phyloP scores from a whole-genome alignment of 1,140 invertebrate genomes.

The Armadillidium nasatum region DNA sequence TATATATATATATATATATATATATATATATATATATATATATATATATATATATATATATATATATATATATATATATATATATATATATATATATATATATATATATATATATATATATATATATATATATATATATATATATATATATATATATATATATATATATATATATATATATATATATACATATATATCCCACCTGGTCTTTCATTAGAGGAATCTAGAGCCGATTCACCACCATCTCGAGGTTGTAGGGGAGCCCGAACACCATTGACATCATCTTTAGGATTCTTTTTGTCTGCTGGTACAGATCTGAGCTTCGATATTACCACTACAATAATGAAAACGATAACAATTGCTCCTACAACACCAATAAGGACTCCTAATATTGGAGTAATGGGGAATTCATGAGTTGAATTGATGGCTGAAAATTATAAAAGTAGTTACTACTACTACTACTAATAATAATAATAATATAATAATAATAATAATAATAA shows the following conservation, averaged over 20 bases:
- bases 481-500: not conserved
- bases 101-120: not conserved
- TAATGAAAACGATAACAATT: conserved; percentile 62
- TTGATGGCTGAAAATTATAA: not conserved
- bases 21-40: too few relatives aligned
- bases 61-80: too few relatives aligned
- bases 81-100: too few relatives aligned
- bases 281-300: conserved; percentile 44
- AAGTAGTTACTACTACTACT: not conserved
- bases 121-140: conserved; percentile 2
- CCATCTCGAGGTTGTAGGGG: conserved; percentile 52
- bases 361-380: conserved; percentile 66
- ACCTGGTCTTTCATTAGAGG: conserved; percentile 61
- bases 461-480: not conserved
- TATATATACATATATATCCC: conserved; percentile 49
- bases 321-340: conserved; percentile 65
- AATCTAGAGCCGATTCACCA: conserved; percentile 63
- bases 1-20: too few relatives aligned
- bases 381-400: conserved; percentile 68
- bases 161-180: not conserved
- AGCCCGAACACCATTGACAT: conserved; percentile 53
- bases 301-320: conserved; percentile 51
- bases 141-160: conserved; percentile 5
- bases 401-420: conserved; percentile 54
- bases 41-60: too few relatives aligned